Conservation (phyloP, 2,888 invertebrate genomes). For the Galerucella nymphaeae region DNA sequence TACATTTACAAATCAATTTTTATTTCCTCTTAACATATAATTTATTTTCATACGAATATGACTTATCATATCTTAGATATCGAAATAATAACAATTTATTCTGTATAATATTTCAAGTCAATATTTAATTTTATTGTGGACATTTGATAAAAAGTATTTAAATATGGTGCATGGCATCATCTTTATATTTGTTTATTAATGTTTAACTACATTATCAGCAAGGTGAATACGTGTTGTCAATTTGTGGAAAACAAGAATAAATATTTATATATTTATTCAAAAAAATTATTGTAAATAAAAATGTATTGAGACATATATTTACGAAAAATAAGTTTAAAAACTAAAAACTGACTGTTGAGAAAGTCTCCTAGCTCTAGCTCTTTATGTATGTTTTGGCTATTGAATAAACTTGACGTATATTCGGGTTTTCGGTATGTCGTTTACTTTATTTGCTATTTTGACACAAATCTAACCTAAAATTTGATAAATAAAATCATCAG, state of each 20-base stretch:
- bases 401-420: no score
- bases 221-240: not conserved
- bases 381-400: no score
- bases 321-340: no score
- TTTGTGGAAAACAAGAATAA: not conserved
- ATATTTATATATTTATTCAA: not conserved
- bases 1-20: no score
- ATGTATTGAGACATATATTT: not conserved
- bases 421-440: no score
- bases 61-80: not conserved
- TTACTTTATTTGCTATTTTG: no score
- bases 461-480: no score
- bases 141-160: not conserved
- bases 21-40: not conserved
- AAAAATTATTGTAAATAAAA: not conserved
- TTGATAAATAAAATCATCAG: no score
- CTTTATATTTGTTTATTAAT: not conserved
- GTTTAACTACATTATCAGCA: not conserved
- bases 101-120: not conserved
- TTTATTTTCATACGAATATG: not conserved
- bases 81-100: not conserved
- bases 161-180: not conserved
- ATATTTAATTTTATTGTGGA: constrained; percentile 2
- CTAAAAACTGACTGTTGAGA: no score
- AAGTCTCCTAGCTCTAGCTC: no score